These are phyloP conservation scores for Cecropterus lyciades DNA, from an alignment of 1,140 invertebrate species.

Conservation along the genomic window DNA sequence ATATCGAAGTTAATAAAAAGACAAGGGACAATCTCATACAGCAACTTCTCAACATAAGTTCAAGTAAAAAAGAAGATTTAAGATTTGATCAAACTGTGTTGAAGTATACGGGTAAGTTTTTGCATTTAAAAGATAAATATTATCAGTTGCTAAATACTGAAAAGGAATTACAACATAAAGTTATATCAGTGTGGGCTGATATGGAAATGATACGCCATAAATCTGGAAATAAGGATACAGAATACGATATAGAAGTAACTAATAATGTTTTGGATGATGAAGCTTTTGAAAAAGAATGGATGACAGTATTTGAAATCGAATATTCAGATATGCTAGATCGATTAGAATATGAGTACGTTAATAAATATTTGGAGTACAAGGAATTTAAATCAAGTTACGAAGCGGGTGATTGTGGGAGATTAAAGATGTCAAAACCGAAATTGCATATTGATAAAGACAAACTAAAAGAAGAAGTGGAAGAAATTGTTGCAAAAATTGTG, in stretches of 20 bases:
- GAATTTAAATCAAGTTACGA: conserved; percentile 47
- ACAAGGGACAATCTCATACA: conserved; percentile 65
- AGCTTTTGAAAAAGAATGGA: conserved; percentile 59
- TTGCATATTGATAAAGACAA: conserved; percentile 60
- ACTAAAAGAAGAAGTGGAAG: conserved; percentile 59
- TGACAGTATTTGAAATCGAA: conserved; percentile 58
- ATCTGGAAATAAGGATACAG: conserved; percentile 43
- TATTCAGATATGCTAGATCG: conserved; percentile 65
- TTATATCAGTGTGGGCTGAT: conserved; percentile 66
- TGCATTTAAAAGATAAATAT: conserved; percentile 61
- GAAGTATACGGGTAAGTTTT: conserved; percentile 63
- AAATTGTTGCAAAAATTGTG: conserved; percentile 52
- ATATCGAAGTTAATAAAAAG: conserved; percentile 62
- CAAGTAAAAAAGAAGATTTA: conserved; percentile 56
- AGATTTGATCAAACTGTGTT: conserved; percentile 66
- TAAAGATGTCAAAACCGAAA: conserved; percentile 59
- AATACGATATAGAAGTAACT: conserved; percentile 48
- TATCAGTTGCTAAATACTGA: conserved; percentile 48
- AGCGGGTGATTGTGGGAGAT: conserved; percentile 37
- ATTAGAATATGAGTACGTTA: conserved; percentile 68
- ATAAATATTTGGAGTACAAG: conserved; percentile 68
- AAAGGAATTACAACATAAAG: conserved; percentile 54
- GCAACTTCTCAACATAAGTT: conserved; percentile 58
- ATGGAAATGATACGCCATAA: conserved; percentile 66
- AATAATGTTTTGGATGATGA: conserved; percentile 42